Conservation (phyloP, 64 coral and sea anemone species). For the Actinia tenebrosa region DNA sequence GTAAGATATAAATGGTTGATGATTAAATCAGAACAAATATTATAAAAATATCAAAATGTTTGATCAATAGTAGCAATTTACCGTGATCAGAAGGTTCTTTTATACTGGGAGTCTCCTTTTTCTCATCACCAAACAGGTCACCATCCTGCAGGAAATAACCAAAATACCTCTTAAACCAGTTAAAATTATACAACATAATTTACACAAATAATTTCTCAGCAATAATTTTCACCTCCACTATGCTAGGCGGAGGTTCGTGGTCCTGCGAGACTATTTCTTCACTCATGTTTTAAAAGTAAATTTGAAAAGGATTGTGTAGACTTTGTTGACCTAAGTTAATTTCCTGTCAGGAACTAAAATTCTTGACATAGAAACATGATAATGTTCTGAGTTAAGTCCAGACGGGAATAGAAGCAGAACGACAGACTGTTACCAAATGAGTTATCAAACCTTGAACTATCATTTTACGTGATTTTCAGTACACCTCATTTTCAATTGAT, state of each 20-base stretch:
- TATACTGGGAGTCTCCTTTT: not conserved
- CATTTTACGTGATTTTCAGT: too few species aligned
- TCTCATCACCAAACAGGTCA: conserved; percentile 17
- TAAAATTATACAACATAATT: not conserved
- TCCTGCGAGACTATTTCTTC: not conserved
- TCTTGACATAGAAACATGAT: not conserved
- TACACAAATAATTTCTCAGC: not conserved
- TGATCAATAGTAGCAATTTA: not conserved
- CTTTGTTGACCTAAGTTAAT: not conserved
- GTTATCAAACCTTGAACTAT: too few species aligned
- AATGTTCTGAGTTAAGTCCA: not conserved
- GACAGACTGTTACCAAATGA: too few species aligned
- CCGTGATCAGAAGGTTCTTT: conserved; percentile 14
- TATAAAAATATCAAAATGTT: too few species aligned
- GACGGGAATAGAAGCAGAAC: not conserved
- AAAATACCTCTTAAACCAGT: not conserved
- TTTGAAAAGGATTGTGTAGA: not conserved
- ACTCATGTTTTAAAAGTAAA: not conserved
- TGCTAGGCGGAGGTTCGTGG: not conserved
- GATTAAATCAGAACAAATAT: too few species aligned
- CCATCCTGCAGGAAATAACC: conserved; percentile 9
- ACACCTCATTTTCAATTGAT: too few species aligned
- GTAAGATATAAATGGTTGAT: too few species aligned
- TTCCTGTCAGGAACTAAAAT: not conserved
- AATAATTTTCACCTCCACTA: not conserved